Conservation (phyloP, 2,888 invertebrate genomes). For the Cosmia trapezina region DNA sequence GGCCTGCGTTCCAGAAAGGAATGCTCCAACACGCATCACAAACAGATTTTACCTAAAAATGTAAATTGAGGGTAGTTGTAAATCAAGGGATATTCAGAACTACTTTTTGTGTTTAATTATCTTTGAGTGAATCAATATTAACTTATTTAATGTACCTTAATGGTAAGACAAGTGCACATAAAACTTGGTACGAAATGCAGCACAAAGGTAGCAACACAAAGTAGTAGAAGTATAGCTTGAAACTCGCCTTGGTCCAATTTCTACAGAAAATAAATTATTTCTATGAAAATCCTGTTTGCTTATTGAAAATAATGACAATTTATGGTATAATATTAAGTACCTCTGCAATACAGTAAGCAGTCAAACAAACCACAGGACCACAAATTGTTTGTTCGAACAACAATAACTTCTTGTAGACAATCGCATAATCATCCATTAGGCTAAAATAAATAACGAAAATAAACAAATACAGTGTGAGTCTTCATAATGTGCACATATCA, state of each 20-base stretch:
- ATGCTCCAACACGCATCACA: conserved; percentile 78
- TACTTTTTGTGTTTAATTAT: not conserved
- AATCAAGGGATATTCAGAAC: not conserved
- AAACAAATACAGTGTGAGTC: too few species aligned
- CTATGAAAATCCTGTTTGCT: not conserved
- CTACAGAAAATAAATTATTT: conserved; percentile 24
- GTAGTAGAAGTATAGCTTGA: conserved; percentile 44
- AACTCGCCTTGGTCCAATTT: conserved; percentile 57
- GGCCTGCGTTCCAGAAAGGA: conserved; percentile 80
- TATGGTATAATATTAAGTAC: conserved; percentile 2
- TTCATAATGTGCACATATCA: too few species aligned
- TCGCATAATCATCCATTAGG: conserved; percentile 72
- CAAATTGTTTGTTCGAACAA: conserved; percentile 76
- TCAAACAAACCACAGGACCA: conserved; percentile 75
- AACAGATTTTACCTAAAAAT: conserved; percentile 72
- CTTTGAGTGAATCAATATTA: not conserved
- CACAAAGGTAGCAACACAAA: conserved; percentile 21
- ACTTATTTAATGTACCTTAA: conserved; percentile 55
- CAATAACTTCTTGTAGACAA: conserved; percentile 77
- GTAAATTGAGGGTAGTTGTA: conserved; percentile 2
- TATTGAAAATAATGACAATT: not conserved
- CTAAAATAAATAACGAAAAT: conserved; percentile 64
- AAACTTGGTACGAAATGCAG: conserved; percentile 56
- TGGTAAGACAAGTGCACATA: conserved; percentile 51
- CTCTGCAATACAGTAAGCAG: conserved; percentile 73